A percentile compares a stretch with the other conserved stretches of the same genome.
Evolutionary conservation across 2,113 vertebrate species (phyloP).

Genomic region (Brachypteracias leptosomus): DNA sequence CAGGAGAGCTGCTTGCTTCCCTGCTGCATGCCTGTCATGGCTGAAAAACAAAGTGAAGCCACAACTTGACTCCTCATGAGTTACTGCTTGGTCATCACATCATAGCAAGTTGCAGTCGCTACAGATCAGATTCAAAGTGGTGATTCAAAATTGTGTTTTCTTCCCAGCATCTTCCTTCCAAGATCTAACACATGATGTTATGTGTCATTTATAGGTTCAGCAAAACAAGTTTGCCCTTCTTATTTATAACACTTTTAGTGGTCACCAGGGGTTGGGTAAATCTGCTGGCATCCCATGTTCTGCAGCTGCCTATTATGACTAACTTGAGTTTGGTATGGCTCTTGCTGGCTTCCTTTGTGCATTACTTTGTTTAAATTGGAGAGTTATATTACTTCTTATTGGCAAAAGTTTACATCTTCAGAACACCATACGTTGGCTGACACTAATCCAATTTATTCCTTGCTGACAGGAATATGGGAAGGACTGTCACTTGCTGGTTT

Average conservation of each 20-base stretch:
- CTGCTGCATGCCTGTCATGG: not conserved
- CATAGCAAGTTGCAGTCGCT: not conserved
- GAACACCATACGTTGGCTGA: constrained; percentile 14
- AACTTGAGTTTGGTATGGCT: constrained; percentile 25
- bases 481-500: constrained; percentile 36
- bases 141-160: not conserved
- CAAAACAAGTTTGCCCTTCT: constrained; percentile 29
- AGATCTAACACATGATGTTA: not conserved
- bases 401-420: constrained; percentile 44
- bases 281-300: not conserved
- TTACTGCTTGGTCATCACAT: not conserved
- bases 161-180: not conserved
- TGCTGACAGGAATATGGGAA: constrained; percentile 56
- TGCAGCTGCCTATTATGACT: constrained; percentile 63
- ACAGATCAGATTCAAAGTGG: not conserved
- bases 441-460: constrained; percentile 54
- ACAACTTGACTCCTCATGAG: not conserved
- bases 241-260: not conserved
- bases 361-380: constrained; percentile 48
- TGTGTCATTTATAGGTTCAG: not conserved
- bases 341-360: constrained; percentile 33
- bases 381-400: constrained; percentile 48
- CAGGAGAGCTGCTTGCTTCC: not conserved
- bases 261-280: constrained; percentile 20
- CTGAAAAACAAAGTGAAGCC: not conserved